Base-by-base conservation (phyloP, 2,888 invertebrate species). In the Chrysotoxum bicinctum region DNA sequence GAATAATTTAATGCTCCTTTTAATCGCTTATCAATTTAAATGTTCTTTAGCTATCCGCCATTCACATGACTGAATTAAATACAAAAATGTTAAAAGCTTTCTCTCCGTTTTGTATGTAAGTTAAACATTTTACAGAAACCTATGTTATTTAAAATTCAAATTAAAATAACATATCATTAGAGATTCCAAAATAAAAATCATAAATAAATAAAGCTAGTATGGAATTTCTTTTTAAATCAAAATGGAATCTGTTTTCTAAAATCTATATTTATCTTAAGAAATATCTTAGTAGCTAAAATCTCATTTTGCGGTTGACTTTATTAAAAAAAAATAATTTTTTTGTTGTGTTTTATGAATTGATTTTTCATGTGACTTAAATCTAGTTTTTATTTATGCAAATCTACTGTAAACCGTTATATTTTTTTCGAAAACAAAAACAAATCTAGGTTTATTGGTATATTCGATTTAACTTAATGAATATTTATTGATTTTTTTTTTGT, bases 361-460 rank as follows among this genome's bases (percentile, higher is more conserved):
- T 52, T 74, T 43, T 56, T 69, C 60, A 69, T 80, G 69, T 52
- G 74, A 62, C 45, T 80, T 62, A 69, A 74, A 62, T 60, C 60
- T 32, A 45, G 32, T 16, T 48, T 78, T 62, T 66, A 26, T 58
- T 21, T 56, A 79, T 79, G 66, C 43, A 73, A 79, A 79, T 66
- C 2, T 40, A 58, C 30, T 37, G 1, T 56, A 66, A 58, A 79
- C 73, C 45, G 73, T 58, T 54, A 54, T 35, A 19, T 21, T 19
- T 19, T 9, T 56, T 16, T 54, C 30, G 10, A 54, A 9, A 14
- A n/a, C 30, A 19, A 40, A 23, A 40, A 58, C n/a, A 23, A n/a
- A 60, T 45, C 32, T 64, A 64, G 64, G 64, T 64, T 64, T 64
- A 64, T 64, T 62, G 62, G 43, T 30, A 16, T 62, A 43, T 62